A percentile compares a stretch with the other conserved stretches of the same genome.
phyloP scores from a whole-genome alignment of 92 coral and sea anemone species.

The Chrysogorgia sp. region DNA sequence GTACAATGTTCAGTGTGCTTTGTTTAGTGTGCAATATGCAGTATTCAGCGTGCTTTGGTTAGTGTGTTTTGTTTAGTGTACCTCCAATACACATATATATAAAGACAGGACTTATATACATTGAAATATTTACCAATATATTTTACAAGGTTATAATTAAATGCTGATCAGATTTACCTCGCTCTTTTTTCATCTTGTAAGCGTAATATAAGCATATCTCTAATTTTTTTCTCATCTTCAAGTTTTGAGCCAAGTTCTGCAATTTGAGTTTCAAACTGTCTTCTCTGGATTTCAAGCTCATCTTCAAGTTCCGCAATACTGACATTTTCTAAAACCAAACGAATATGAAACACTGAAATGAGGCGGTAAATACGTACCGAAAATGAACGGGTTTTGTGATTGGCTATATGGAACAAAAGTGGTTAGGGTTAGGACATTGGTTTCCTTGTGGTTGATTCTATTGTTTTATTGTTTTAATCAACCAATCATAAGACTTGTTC shows the following conservation, averaged over 20 bases:
- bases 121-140: background rate
- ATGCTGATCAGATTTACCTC: conserved; percentile 55
- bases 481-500: no score
- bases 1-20: no score
- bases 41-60: no score
- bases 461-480: no score
- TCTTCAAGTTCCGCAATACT: conserved; percentile 71
- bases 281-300: conserved; percentile 84
- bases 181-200: conserved; percentile 84
- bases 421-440: no score
- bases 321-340: background rate
- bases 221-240: conserved; percentile 80
- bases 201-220: conserved; percentile 77
- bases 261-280: conserved; percentile 67
- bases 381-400: background rate
- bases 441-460: no score
- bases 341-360: background rate
- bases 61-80: no score
- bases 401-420: background rate
- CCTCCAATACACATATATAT: no score
- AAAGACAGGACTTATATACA: background rate
- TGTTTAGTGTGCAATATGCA: no score
- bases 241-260: conserved; percentile 66
- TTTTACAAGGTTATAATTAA: background rate
- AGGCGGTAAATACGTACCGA: background rate